Evolutionary conservation across 2,888 invertebrate genomes (phyloP), one percentile per base, ranked within the genome.

Genomic region (Sphaeridia pumilis): DNA sequence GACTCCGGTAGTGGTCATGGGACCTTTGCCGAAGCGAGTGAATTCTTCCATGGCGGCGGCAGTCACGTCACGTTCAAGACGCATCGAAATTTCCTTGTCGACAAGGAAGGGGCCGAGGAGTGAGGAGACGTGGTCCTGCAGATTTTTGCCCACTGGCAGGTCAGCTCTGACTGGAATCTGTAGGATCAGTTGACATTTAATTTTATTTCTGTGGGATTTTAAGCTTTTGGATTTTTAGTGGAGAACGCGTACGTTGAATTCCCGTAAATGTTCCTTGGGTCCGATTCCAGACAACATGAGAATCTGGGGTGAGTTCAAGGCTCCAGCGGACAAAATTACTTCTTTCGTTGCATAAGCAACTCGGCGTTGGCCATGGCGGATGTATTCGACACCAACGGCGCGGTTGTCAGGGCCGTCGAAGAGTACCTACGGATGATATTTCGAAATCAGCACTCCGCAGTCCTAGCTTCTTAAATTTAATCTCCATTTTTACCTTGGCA

Each of bases 281-380:
- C 64, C 64, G 28, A 64, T 58, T 14, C 63, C 63, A n/a, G 58
- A 59, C 21, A 60, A 50, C 63, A 63, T 63, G 1, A 63, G 49
- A 20, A 63, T 24, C 27, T 63, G 58, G 14, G 63, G 63, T 3
- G 59, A 58, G 47, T 54, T 59, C 20, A 61, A 28, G 2, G 63
- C 52, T 34, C 63, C 63, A 14, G 61, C 59, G 36, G 57, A 57
- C 3, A 63, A n/a, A 43, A 63, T 63, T 3, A 61, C 59, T 56
- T 63, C 54, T 49, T 54, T 54, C 10, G 22, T 49, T 26, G 54
- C 52, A 31, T 25, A 46, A 12, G 61, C 64, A 28, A 52, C 47
- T 31, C 54, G 59, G 21, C 43, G 46, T 1, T 31, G 36, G 10
- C 62, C 64, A 31, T 64, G 64, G n/a, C 62, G 57, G 25, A 57